A percentile compares a stretch with the other conserved stretches of the same genome.
phyloP scores from a whole-genome alignment of 1,140 invertebrate species.

The Scaptomyza hsui region DNA sequence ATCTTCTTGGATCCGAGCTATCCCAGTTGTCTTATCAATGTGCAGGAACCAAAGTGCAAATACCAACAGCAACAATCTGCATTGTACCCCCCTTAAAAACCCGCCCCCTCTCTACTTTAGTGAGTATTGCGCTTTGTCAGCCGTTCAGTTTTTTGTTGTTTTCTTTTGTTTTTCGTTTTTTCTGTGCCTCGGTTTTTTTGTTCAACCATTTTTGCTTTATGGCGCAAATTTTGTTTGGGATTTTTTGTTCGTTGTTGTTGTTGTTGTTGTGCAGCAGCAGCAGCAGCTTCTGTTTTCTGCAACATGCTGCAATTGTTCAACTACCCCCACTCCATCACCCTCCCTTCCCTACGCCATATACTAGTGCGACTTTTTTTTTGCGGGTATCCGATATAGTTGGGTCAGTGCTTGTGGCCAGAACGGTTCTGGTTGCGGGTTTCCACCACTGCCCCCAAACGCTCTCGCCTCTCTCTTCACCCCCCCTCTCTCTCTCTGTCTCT shows the following conservation, averaged over 20 bases:
- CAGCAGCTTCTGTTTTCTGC: conserved; percentile 35
- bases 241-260: conserved; percentile 30
- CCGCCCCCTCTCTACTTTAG: not conserved
- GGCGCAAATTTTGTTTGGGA: conserved; percentile 46
- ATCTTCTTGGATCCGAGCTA: not conserved
- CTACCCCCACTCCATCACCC: conserved; percentile 1
- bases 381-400: conserved; percentile 84
- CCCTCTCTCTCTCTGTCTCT: not conserved
- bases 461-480: not conserved
- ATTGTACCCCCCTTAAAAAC: not conserved
- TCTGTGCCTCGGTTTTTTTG: conserved; percentile 3
- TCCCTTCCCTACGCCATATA: conserved; percentile 21
- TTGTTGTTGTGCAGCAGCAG: conserved; percentile 1
- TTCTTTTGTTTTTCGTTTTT: conserved; percentile 9
- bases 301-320: conserved; percentile 64
- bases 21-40: conserved; percentile 22
- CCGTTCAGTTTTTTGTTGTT: conserved; percentile 38
- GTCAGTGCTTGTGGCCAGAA: conserved; percentile 84
- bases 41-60: conserved; percentile 34
- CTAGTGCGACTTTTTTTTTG: conserved; percentile 73
- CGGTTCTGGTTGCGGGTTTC: conserved; percentile 77
- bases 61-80: conserved; percentile 7
- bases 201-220: conserved; percentile 51
- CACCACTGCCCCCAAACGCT: not conserved
- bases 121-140: conserved; percentile 61